These are phyloP conservation scores for Neoitamus cyanurus DNA, from an alignment of 2,888 invertebrate species.

Conservation along the genomic window DNA sequence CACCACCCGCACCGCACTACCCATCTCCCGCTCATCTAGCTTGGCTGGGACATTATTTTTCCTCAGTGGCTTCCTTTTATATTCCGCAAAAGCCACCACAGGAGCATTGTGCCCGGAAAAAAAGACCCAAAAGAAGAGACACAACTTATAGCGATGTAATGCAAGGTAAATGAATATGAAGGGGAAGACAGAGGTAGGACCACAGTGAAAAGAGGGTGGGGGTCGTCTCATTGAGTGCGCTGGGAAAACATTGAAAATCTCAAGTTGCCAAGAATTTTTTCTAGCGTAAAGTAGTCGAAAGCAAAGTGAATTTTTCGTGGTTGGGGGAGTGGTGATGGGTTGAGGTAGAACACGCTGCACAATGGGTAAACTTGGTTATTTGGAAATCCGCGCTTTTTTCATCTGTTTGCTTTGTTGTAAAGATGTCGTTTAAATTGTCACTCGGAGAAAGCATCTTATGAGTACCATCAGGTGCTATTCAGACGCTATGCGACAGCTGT, in stretches of 20 bases:
- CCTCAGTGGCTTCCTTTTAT: conserved; percentile 9
- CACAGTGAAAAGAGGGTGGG: neutral
- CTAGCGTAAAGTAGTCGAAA: conserved; percentile 23
- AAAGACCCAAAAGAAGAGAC: neutral
- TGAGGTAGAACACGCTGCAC: neutral
- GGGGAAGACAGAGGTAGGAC: neutral
- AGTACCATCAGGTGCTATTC: neutral
- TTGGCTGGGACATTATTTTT: conserved; percentile 33
- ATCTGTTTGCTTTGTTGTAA: neutral
- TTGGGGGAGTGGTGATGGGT: neutral
- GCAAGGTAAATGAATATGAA: conserved; percentile 18
- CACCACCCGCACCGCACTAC: neutral
- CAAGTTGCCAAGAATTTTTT: conserved; percentile 30
- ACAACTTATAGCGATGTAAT: conserved; percentile 6
- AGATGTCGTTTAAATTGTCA: conserved; percentile 19
- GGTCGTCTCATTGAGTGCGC: neutral
- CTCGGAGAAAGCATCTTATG: neutral
- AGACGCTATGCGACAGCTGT: neutral
- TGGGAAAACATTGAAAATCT: conserved; percentile 40
- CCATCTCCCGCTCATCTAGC: neutral
- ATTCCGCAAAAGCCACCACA: neutral
- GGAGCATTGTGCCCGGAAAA: neutral
- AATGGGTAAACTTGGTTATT: conserved; percentile 24
- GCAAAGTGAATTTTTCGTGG: conserved; percentile 1
- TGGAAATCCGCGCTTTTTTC: neutral